Evolutionary conservation across 1,140 invertebrate species (phyloP), one percentile per base, ranked within the genome.

Genomic region (Andrena cerasifolii): DNA sequence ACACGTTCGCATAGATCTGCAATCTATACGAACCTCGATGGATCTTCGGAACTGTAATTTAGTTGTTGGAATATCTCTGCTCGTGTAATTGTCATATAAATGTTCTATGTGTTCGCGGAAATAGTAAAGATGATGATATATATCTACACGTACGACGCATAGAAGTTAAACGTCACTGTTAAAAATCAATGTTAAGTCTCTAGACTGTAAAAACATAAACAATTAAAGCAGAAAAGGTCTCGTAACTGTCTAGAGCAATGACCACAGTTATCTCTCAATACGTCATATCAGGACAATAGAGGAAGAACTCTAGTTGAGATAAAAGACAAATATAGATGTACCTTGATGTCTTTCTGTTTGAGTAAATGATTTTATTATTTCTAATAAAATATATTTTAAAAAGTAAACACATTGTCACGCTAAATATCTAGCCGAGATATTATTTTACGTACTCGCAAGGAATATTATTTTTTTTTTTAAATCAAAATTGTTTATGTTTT

Each of bases 331-430:
- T 58, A 83, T 87, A 87, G 84, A 84, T 82, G 86, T 88, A 84
- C 86, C 86, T 88, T 88, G 82, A 84, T 86, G 84, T 88, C n/a
- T 88, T 86, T 86, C 70, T 59, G 82, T 86, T 87, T 54, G 49
- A 84, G 65, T 47, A 61, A 81, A 84, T 79, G 40, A 66, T 72
- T 70, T 68, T 80, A 76, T 77, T 47, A 58, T 86, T 81, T 65
- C 71, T 83, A 61, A 83, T 80, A 80, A 83, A 84, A 54, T 68
- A 79, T 80, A 80, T 80, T 33, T 73, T 58, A 58, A 65, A 68
- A 43, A 71, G 58, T 53, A 54, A 54, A 68, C 54, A 36, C 47
- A 68, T 2, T 68, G 51, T 76, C 47, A 74, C 18, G 67, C 51
- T 73, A 63, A 62, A 68, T 84, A 24, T 14, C 43, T 65, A 18